phyloP scores from a whole-genome alignment of 2,797 vertebrate genomes.

The Chelmon rostratus region DNA sequence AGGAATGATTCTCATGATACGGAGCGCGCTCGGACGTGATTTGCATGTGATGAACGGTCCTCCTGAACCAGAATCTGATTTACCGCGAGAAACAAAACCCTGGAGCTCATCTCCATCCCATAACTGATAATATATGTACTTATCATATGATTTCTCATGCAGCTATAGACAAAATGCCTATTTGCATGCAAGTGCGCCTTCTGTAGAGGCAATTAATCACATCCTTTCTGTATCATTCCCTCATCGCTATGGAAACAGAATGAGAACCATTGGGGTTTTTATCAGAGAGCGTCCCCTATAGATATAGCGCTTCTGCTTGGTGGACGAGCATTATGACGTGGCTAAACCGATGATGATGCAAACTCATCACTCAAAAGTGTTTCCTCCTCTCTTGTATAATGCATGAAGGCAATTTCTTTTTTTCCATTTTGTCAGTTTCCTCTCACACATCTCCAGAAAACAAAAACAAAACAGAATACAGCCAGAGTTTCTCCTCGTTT shows the following conservation, averaged over 20 bases:
- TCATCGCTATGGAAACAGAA: conserved; percentile 62
- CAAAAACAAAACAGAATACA: conserved; percentile 53
- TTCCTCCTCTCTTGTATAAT: conserved; percentile 58
- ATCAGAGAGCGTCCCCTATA: conserved; percentile 13
- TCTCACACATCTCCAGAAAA: conserved; percentile 48
- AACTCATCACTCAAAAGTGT: background rate
- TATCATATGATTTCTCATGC: conserved; percentile 16
- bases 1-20: background rate
- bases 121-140: background rate
- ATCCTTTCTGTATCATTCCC: conserved; percentile 25
- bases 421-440: conserved; percentile 28
- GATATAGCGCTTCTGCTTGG: conserved; percentile 29
- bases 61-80: background rate
- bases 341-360: conserved; percentile 47
- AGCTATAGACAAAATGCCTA: conserved; percentile 1
- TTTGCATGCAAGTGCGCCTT: conserved; percentile 40
- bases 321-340: conserved; percentile 45
- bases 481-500: conserved; percentile 71
- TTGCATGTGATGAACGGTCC: conserved; percentile 7
- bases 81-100: background rate
- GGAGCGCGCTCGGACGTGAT: background rate
- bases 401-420: conserved; percentile 37
- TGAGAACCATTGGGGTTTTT: conserved; percentile 29
- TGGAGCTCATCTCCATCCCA: background rate
- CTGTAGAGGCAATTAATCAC: conserved; percentile 55